A percentile compares a stretch with the other conserved stretches of the same genome.
phyloP scores from a whole-genome alignment of 1,140 invertebrate genomes.

The Eumeta japonica region DNA sequence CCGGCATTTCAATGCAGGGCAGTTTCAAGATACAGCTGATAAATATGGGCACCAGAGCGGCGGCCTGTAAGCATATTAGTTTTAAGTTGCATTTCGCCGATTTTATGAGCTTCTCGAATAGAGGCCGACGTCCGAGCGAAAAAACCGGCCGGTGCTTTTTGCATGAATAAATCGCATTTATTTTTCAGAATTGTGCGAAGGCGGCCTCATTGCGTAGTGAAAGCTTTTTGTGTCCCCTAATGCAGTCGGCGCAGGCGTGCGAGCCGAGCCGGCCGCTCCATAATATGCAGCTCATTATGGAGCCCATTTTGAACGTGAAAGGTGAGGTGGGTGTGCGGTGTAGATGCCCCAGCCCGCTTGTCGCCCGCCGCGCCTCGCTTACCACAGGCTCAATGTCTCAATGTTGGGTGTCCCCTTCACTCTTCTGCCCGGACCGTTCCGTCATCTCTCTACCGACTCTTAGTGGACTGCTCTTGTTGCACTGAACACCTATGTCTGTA shows the following conservation, averaged over 20 bases:
- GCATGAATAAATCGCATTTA: constrained; percentile 42
- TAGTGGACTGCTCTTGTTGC: no score
- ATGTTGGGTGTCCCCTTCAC: no score
- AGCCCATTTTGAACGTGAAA: constrained; percentile 40
- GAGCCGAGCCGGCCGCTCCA: constrained; percentile 11
- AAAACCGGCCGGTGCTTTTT: constrained; percentile 9
- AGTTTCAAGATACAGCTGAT: constrained; percentile 65
- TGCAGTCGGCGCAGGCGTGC: constrained; percentile 36
- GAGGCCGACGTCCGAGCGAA: neutral
- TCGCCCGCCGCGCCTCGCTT: neutral
- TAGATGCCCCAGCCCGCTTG: neutral
- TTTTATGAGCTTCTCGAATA: neutral
- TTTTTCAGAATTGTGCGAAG: constrained; percentile 49
- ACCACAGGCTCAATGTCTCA: no score
- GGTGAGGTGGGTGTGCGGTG: constrained; percentile 37
- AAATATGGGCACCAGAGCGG: constrained; percentile 73
- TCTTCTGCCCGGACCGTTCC: no score
- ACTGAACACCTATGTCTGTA: no score
- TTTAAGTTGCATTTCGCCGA: constrained; percentile 9
- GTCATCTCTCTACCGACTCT: no score
- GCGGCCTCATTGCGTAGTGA: constrained; percentile 39
- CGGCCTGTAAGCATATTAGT: constrained; percentile 64
- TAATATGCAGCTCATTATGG: constrained; percentile 42
- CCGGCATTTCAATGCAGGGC: constrained; percentile 52
- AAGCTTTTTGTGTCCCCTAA: constrained; percentile 52